Evolutionary conservation across 2,113 vertebrate species (phyloP).

Genomic region (Morone saxatilis): DNA sequence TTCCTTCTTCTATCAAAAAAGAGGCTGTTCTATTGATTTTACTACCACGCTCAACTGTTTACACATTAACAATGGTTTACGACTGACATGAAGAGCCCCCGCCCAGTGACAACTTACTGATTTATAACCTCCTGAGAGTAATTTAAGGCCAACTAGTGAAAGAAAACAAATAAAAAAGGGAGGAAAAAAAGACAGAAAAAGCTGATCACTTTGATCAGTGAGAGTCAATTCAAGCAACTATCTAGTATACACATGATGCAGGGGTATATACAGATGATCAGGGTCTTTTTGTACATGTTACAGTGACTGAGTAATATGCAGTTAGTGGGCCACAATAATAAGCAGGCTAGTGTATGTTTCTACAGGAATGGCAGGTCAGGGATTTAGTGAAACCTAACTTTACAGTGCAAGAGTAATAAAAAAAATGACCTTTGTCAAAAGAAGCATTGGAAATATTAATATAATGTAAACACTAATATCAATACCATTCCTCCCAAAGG

Average conservation of each 20-base stretch:
- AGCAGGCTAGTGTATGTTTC: slow-evolving; percentile 19
- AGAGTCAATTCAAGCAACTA: slow-evolving; percentile 49
- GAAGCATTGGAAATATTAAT: slow-evolving; percentile 53
- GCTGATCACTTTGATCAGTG: slow-evolving; percentile 37
- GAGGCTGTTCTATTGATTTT: neutral
- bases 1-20: neutral
- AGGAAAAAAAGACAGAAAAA: slow-evolving; percentile 3
- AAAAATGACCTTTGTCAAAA: slow-evolving; percentile 58
- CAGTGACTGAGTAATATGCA: slow-evolving; percentile 43
- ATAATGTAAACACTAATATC: slow-evolving; percentile 72
- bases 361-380: slow-evolving; percentile 36
- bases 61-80: slow-evolving; percentile 12
- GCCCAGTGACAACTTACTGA: slow-evolving; percentile 45
- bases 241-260: slow-evolving; percentile 41
- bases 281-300: slow-evolving; percentile 35
- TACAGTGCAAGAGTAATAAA: slow-evolving; percentile 57
- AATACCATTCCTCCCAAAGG: slow-evolving; percentile 51
- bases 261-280: slow-evolving; percentile 31
- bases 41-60: neutral
- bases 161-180: neutral
- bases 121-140: slow-evolving; percentile 80
- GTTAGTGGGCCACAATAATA: slow-evolving; percentile 43
- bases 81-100: slow-evolving; percentile 22
- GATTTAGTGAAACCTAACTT: slow-evolving; percentile 34
- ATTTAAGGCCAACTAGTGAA: slow-evolving; percentile 84